phyloP scores from a whole-genome alignment of 1,140 invertebrate genomes.

The Lamellibrachia luymesi region DNA sequence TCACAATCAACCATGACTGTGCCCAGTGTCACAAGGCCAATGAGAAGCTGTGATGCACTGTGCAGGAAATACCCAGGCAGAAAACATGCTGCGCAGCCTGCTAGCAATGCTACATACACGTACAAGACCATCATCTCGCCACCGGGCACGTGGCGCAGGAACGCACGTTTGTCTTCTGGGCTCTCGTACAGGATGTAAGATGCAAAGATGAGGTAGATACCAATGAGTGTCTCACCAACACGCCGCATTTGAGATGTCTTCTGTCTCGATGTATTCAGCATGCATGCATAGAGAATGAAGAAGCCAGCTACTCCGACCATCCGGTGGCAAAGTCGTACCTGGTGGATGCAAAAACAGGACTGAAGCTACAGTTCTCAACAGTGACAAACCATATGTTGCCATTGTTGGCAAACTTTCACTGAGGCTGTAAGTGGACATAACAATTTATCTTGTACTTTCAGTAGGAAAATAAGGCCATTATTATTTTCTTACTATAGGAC shows the following conservation, averaged over 20 bases:
- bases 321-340: constrained; percentile 15
- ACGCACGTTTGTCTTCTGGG: constrained; percentile 35
- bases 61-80: constrained; percentile 42
- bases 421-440: neutral
- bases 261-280: constrained; percentile 27
- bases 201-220: constrained; percentile 37
- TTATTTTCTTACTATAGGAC: neutral
- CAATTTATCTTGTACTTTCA: neutral
- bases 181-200: constrained; percentile 37
- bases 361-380: neutral
- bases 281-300: constrained; percentile 37
- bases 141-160: constrained; percentile 36
- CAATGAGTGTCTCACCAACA: constrained; percentile 38
- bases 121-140: constrained; percentile 38
- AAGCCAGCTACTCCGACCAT: constrained; percentile 34
- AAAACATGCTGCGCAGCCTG: constrained; percentile 40
- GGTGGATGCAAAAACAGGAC: neutral
- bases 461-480: constrained; percentile 3
- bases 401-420: neutral
- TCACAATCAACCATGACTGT: constrained; percentile 13
- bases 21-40: neutral
- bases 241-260: constrained; percentile 31
- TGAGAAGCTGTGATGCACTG: constrained; percentile 30
- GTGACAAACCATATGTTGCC: neutral
- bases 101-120: constrained; percentile 33